These are phyloP conservation scores for Heliornis fulica DNA, from an alignment of 2,113 vertebrate species.

Conservation along the genomic window DNA sequence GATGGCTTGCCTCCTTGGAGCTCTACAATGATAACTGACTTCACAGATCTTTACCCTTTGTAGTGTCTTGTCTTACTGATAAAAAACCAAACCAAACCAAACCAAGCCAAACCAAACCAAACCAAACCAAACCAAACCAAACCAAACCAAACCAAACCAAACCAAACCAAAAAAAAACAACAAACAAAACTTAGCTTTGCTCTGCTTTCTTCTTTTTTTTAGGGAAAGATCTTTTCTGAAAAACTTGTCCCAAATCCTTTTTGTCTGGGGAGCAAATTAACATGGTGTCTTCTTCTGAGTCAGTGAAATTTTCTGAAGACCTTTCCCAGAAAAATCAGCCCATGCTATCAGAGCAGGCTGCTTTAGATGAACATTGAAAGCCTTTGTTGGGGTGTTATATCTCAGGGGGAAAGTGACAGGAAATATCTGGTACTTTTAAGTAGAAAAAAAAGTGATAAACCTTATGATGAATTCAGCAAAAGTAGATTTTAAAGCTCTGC, in stretches of 20 bases:
- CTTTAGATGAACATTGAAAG: neutral
- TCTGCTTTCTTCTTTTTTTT: neutral
- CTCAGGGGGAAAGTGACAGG: neutral
- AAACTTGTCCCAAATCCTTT: neutral
- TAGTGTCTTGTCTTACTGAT: neutral
- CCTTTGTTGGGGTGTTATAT: neutral
- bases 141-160: too few relatives aligned
- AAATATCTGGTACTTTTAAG: neutral
- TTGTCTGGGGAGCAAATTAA: neutral
- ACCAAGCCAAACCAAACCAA: too few relatives aligned
- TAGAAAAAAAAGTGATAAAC: neutral
- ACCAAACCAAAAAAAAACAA: too few relatives aligned
- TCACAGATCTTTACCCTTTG: neutral
- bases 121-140: too few relatives aligned
- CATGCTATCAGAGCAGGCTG: neutral
- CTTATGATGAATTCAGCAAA: neutral
- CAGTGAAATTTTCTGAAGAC: neutral
- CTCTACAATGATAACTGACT: neutral
- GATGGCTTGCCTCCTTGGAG: rapidly evolving
- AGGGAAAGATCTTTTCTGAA: neutral
- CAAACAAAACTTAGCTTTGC: too few relatives aligned
- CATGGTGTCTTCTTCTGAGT: neutral
- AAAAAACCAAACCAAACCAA: too few relatives aligned
- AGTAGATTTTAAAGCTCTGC: neutral
- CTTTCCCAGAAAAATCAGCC: neutral